Evolutionary conservation across 2,888 invertebrate genomes (phyloP), one percentile per base, ranked within the genome.

Genomic region (Cecidostiba fungosa): DNA sequence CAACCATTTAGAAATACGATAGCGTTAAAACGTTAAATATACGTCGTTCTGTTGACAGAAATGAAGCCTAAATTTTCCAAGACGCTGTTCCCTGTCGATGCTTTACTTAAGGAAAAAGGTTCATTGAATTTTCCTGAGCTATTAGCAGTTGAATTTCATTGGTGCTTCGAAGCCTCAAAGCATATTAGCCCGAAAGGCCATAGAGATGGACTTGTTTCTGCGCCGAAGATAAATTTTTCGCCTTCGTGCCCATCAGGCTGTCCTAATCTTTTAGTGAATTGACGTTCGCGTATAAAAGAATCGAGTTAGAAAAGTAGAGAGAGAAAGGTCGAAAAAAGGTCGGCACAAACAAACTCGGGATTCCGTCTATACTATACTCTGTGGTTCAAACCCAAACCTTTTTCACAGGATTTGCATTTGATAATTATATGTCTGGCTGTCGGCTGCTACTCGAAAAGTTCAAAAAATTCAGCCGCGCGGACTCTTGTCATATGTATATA

Each of bases 251-350:
- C 19, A n/a, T n/a, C n/a, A n/a, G 12, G 32, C 19, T 32, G 19
- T 69, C 26, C 47, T 39, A 32, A 73, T 39, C 36, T 59, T 26
- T 81, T 26, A 81, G 59, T 39, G 73, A 73, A 73, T 62, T 36
- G 32, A 19, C n/a, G 23, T 62, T 69, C 47, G 6, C 43, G 47
- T 23, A n/a, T 36, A 1, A 72, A 72, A 14, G 72, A n/a, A 47
- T 47, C 26, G 66, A 47, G 47, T 70, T 50, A 14, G 26, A 6
- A 16, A 39, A 39, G 36, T 10, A 26, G 19, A 39, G 12, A 39
- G 12, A 39, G 14, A 73, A 36, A 80, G 26, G 36, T 14, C 26
- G 0, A 43, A 59, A 72, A 80, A 26, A 29, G 29, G 5, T 69
- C 66, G 32, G 14, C 5, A 14, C 29, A 66, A 66, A 29, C 66